Base-by-base conservation (phyloP, 2,888 invertebrate genomes). In the Drosophila mimica region DNA sequence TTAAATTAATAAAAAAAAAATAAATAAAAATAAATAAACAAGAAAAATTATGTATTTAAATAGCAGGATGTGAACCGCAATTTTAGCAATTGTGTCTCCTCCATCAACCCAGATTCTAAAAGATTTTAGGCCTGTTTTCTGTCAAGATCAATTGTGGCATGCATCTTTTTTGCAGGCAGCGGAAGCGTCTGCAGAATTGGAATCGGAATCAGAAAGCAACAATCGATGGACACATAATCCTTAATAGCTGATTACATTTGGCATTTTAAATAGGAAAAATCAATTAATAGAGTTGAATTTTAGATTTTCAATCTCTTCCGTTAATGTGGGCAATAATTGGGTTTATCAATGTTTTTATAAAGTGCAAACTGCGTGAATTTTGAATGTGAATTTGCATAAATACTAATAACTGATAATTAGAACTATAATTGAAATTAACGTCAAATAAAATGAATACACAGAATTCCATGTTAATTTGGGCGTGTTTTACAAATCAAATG, bases 271-370 rank as follows among this genome's bases (percentile, higher is more conserved):
- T 15, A 7, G 15, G 8, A 15, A 38, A 4, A 38, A 38, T 8
- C 8, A 17, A 17, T 38, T 34, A 13, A 13, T 34, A 34, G 13
- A 13, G 13, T 34, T 34, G 34, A 1, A 33, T 33, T 17, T 40
- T n/a, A n/a, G 25, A 28, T 30, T 56, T 38, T 13, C 33, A 58
- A 58, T 28, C 33, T 13, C 13, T n/a, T 5, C 33, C 33, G 2
- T 59, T 33, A 34, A 34, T 25, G 2, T 57, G 40, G 13, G 7
- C 28, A 57, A 57, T 57, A 57, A 57, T 48, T 17, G 28, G 25
- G 33, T 13, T 28, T 31, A 28, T 15, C 48, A 4, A 33, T 15
- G 4, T 34, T 33, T 59, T 34, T 48, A 59, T 59, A 33, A 34
- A 48, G 33, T 48, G 33, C 7, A 48, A 34, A 48, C 48, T 33